phyloP scores from a whole-genome alignment of 2,888 invertebrate species.

The Acanthosepion esculentum region DNA sequence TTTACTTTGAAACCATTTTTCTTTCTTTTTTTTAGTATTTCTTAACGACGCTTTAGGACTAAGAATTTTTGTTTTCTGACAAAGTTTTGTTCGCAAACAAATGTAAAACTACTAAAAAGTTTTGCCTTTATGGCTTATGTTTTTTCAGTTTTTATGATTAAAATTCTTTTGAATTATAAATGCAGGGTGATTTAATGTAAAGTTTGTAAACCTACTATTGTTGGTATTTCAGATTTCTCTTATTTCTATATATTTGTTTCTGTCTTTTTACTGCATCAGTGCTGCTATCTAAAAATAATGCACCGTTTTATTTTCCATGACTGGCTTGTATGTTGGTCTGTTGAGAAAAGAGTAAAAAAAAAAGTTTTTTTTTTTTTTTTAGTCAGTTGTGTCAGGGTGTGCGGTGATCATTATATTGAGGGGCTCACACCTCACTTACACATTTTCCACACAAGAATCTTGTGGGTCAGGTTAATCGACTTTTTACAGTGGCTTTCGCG shows the following conservation, averaged over 20 bases:
- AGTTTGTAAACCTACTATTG: no score
- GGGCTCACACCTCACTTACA: background rate
- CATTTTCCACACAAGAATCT: background rate
- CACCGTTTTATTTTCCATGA: background rate
- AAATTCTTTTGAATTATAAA: no score
- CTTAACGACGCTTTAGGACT: no score
- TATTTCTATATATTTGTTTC: background rate
- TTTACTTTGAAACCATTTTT: no score
- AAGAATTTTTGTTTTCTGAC: no score
- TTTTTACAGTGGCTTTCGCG: background rate
- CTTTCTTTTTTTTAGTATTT: no score
- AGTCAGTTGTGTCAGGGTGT: background rate
- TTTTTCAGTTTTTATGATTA: no score
- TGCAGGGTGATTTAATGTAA: no score
- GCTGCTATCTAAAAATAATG: background rate
- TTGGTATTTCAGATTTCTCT: background rate
- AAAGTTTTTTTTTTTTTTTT: background rate
- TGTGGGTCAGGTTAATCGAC: constrained; percentile 4
- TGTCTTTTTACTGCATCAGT: background rate
- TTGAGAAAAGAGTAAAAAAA: background rate
- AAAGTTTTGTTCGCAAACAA: no score
- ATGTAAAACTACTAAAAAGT: no score
- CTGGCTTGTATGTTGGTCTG: background rate
- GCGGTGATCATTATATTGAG: background rate
- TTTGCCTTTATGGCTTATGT: no score